Conservation (phyloP, 2,113 vertebrate genomes). For the Dolichotis patagonum region DNA sequence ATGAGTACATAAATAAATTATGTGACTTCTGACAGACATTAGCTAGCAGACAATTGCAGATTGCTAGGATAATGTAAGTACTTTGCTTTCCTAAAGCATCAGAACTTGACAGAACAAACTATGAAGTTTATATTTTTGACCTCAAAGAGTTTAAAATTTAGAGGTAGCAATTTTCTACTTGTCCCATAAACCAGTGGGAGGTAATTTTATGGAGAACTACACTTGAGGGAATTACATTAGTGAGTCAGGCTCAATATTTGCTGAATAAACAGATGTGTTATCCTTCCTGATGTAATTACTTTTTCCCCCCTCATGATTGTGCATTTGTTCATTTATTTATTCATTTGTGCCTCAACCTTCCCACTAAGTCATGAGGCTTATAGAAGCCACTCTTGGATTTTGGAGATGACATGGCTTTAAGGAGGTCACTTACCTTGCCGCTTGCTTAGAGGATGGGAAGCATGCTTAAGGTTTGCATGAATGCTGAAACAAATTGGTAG, state of each 20-base stretch:
- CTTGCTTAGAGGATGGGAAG: neutral
- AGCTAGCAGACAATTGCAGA: neutral
- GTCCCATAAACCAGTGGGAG: neutral
- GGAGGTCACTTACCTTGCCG: neutral
- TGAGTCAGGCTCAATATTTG: neutral
- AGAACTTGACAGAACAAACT: neutral
- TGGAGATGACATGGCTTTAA: neutral
- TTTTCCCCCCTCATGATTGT: neutral
- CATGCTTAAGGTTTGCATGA: no score
- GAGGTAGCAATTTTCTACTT: neutral
- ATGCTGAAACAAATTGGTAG: neutral
- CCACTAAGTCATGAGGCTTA: neutral
- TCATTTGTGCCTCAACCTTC: neutral
- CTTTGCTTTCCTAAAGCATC: neutral
- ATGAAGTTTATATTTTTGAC: neutral
- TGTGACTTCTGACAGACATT: neutral
- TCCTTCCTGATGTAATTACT: neutral
- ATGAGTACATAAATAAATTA: neutral
- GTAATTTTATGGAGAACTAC: neutral
- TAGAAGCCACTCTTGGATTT: neutral
- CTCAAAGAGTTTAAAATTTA: neutral
- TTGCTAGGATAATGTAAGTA: neutral
- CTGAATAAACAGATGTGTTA: neutral
- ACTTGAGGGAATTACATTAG: neutral
- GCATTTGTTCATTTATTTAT: neutral